A percentile compares a stretch with the other conserved stretches of the same genome.
phyloP scores from a whole-genome alignment of 2,113 vertebrate species.

The Periophthalmus modestus region DNA sequence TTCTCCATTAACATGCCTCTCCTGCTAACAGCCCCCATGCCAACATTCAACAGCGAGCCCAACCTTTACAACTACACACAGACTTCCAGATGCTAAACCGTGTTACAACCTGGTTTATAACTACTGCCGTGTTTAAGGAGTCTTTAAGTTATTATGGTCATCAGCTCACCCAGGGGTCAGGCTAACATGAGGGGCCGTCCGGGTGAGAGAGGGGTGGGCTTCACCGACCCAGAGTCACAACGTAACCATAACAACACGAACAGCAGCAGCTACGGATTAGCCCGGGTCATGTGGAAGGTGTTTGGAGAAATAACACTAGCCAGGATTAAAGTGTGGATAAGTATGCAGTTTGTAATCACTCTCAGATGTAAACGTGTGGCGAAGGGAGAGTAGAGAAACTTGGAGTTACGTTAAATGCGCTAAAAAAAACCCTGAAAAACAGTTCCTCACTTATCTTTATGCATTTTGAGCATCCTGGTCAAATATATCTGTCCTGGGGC shows the following conservation, averaged over 20 bases:
- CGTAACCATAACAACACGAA: not conserved
- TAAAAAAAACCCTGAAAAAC: no score
- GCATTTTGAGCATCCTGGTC: not conserved
- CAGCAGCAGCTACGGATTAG: not conserved
- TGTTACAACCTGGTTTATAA: constrained; percentile 12
- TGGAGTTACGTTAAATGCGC: no score
- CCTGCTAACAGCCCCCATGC: not conserved
- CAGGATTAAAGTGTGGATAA: not conserved
- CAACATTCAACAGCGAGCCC: not conserved
- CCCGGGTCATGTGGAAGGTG: not conserved
- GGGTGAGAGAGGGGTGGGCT: not conserved
- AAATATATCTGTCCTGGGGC: no score
- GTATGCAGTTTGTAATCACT: constrained; percentile 4
- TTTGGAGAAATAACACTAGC: constrained; percentile 6
- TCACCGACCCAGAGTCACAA: constrained; percentile 1
- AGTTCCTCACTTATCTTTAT: not conserved
- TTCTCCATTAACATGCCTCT: not conserved
- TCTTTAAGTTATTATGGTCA: constrained; percentile 16
- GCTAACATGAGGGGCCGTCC: not conserved
- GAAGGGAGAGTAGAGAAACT: not conserved
- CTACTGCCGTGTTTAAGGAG: constrained; percentile 3
- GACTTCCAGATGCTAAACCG: constrained; percentile 13
- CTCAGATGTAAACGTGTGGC: not conserved
- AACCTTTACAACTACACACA: not conserved
- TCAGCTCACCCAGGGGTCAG: constrained; percentile 13